Evolutionary conservation across 2,888 invertebrate species (phyloP), one percentile per base, ranked within the genome.

Genomic region (Leptopterna dolabrata): DNA sequence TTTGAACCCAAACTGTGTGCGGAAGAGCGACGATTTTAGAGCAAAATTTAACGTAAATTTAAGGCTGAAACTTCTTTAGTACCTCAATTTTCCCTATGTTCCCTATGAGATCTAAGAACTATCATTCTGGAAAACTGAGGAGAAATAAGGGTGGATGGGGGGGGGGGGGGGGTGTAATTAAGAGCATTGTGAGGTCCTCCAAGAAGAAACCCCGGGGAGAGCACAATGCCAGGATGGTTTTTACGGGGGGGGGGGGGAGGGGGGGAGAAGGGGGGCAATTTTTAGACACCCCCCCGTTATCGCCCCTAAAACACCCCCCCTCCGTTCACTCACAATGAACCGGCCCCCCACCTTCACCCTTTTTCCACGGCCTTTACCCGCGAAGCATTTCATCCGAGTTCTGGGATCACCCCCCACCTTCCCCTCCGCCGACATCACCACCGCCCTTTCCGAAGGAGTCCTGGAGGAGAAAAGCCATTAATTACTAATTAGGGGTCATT

Each of bases 401-500:
- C 63, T 63, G 63, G 63, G 19, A 36, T 36, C 86, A 19, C 80
- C 63, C 84, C 84, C 19, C 30, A 43, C 16, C 55, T 19, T 51
- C 55, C 11, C 51, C 76, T 86, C 76, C 29, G 30, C 73, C n/a
- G n/a, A n/a, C n/a, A n/a, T n/a, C n/a, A 29, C 19, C 73, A 24
- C 76, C 86, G 29, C 51, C 30, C 55, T 63, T 45, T 51, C 19
- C 24, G 63, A 63, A 27, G 19, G 86, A 47, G 47, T 24, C 63
- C 45, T 78, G 78, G 83, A 83, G 80, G 87, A 87, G 87, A 87
- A 84, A 87, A 87, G 87, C 88, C 88, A 88, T 88, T 88, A 88
- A 88, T 88, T 88, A 88, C 87, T 88, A 88, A 88, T 88, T 88
- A 88, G 88, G 87, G 88, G 88, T 88, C 88, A 88, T 88, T 88